A percentile compares a stretch with the other conserved stretches of the same genome.
These are phyloP conservation scores for Anguilla megastoma DNA, from an alignment of 2,797 vertebrate species.

Conservation along the genomic window DNA sequence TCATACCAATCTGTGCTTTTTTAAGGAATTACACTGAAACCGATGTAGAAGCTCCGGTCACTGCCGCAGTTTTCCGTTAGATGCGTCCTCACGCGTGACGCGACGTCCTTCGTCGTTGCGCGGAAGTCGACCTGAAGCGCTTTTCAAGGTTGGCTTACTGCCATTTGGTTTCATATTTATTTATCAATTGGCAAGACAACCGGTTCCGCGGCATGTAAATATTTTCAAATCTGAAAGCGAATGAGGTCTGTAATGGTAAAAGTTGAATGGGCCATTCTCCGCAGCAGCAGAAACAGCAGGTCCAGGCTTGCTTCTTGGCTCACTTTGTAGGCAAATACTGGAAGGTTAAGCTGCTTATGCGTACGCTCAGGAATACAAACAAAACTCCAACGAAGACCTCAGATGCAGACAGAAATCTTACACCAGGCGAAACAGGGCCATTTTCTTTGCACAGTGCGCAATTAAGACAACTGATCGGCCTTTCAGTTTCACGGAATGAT, in stretches of 20 bases:
- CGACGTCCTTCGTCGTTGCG: background rate
- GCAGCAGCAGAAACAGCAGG: constrained; percentile 48
- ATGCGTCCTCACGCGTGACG: background rate
- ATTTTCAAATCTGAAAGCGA: background rate
- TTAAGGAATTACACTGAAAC: background rate
- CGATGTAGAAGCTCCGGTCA: background rate
- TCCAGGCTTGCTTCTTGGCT: constrained; percentile 55
- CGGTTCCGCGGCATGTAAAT: background rate
- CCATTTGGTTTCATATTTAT: background rate
- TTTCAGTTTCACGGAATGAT: constrained; percentile 40
- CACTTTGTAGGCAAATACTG: constrained; percentile 57
- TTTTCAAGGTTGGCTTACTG: background rate
- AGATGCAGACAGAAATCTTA: background rate
- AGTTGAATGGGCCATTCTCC: constrained; percentile 48
- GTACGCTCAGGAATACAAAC: constrained; percentile 63
- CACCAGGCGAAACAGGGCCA: constrained; percentile 34
- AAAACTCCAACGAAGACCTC: constrained; percentile 55
- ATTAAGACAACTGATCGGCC: background rate
- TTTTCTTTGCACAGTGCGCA: constrained; percentile 36
- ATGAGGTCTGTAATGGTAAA: constrained; percentile 16
- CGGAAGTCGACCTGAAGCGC: background rate
- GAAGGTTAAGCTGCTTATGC: constrained; percentile 68
- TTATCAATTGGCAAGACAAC: constrained; percentile 7
- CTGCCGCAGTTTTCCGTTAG: background rate
- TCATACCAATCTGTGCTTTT: background rate